A percentile compares a stretch with the other conserved stretches of the same genome.
These are phyloP conservation scores for Ernsta delagoae DNA, from an alignment of 2,888 invertebrate species.

Conservation along the genomic window DNA sequence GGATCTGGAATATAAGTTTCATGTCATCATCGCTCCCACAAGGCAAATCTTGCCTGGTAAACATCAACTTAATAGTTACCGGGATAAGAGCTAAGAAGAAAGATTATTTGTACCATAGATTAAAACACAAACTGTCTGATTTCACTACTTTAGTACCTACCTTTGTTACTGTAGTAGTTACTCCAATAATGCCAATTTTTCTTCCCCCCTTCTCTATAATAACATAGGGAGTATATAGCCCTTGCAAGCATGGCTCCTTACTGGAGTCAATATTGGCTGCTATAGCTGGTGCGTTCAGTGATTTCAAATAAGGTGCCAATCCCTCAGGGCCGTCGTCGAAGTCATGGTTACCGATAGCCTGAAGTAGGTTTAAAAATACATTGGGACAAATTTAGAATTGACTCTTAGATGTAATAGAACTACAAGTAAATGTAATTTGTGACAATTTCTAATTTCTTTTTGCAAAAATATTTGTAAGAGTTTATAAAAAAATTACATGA, in stretches of 20 bases:
- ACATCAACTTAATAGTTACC: too few relatives aligned
- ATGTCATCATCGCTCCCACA: too few relatives aligned
- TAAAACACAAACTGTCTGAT: too few relatives aligned
- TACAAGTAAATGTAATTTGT: too few relatives aligned
- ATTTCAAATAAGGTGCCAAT: slow-evolving; percentile 87
- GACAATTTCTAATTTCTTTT: too few relatives aligned
- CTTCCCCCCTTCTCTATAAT: slow-evolving; percentile 86
- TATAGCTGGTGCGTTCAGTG: slow-evolving; percentile 87
- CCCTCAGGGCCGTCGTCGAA: slow-evolving; percentile 91
- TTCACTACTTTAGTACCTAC: too few relatives aligned
- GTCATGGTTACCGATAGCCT: slow-evolving; percentile 95
- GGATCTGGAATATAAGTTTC: slow-evolving; percentile 65
- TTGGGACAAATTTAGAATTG: too few relatives aligned
- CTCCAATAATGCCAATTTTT: slow-evolving; percentile 92
- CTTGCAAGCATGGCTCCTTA: slow-evolving; percentile 86
- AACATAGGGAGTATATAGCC: slow-evolving; percentile 85
- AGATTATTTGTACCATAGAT: too few relatives aligned
- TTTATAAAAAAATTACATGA: slow-evolving; percentile 81
- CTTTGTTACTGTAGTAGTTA: slow-evolving; percentile 87
- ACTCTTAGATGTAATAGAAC: too few relatives aligned
- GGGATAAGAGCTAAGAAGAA: too few relatives aligned
- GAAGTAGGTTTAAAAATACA: slow-evolving; percentile 32
- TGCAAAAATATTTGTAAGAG: too few relatives aligned
- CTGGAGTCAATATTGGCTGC: slow-evolving; percentile 90
- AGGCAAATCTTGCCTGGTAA: too few relatives aligned